Conservation (phyloP, 2,797 vertebrate species). For the Microcaecilia unicolor region DNA sequence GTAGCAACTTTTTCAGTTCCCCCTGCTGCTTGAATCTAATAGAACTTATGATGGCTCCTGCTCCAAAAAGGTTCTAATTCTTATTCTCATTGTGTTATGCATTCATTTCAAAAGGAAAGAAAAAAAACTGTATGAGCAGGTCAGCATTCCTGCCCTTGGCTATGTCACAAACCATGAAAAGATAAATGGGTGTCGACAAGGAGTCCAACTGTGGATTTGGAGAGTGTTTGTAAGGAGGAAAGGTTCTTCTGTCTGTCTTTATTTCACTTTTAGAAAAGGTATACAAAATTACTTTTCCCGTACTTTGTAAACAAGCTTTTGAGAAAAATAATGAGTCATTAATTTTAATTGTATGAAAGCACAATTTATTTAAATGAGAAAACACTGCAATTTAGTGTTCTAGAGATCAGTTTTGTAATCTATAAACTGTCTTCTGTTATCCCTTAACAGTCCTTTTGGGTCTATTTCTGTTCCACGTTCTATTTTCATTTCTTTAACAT, state of each 20-base stretch:
- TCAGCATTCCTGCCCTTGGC: too few species aligned
- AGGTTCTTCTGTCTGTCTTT: not conserved
- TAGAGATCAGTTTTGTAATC: constrained; percentile 2
- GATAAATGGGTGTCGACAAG: too few species aligned
- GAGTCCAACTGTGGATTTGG: too few species aligned
- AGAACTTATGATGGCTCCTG: too few species aligned
- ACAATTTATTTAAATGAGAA: not conserved
- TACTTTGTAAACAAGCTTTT: not conserved
- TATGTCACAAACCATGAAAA: too few species aligned
- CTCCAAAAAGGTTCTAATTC: too few species aligned
- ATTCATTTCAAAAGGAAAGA: too few species aligned
- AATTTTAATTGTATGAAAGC: constrained; percentile 6
- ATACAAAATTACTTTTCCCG: constrained; percentile 1
- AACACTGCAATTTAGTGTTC: constrained; percentile 3
- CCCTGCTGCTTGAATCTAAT: too few species aligned
- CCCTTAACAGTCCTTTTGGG: constrained; percentile 3
- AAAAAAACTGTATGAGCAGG: too few species aligned
- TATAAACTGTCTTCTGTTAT: not conserved
- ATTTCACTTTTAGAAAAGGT: not conserved
- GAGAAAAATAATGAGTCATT: constrained; percentile 4
- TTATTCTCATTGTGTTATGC: too few species aligned
- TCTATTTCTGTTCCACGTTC: constrained; percentile 5
- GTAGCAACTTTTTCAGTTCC: too few species aligned
- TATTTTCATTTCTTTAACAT: constrained; percentile 7
- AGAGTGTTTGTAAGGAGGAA: not conserved